Evolutionary conservation across 2,113 vertebrate genomes (phyloP).

Genomic region (Mixornis gularis): DNA sequence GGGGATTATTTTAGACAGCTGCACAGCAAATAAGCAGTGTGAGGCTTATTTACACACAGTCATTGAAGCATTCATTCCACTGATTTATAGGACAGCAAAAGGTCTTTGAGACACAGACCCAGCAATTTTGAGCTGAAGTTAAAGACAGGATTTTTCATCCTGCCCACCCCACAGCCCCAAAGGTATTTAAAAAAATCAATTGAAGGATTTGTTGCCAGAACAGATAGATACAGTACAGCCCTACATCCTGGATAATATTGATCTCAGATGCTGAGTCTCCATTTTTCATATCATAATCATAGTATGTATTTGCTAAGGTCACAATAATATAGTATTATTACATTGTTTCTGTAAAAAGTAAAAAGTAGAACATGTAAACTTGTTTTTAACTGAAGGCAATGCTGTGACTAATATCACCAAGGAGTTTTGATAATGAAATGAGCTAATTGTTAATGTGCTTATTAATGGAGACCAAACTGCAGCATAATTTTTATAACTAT

Average conservation of each 20-base stretch:
- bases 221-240: background rate
- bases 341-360: background rate
- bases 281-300: background rate
- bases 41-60: conserved; percentile 43
- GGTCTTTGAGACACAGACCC: conserved; percentile 13
- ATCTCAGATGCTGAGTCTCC: background rate
- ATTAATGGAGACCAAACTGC: background rate
- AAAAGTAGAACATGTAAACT: background rate
- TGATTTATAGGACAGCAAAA: conserved; percentile 40
- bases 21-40: conserved; percentile 30
- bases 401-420: background rate
- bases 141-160: conserved; percentile 3
- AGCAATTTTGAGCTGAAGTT: background rate
- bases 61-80: conserved; percentile 26
- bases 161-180: background rate
- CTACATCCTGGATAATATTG: background rate
- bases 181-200: conserved; percentile 20
- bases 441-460: background rate
- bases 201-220: background rate
- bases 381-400: background rate
- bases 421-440: background rate
- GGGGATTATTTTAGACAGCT: conserved; percentile 39
- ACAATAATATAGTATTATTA: background rate
- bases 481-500: background rate
- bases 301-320: background rate